Percentiles rank a stretch among this genome's conserved stretches.
These are phyloP conservation scores for Urocolius indicus DNA, from an alignment of 2,113 vertebrate species.

Conservation along the genomic window DNA sequence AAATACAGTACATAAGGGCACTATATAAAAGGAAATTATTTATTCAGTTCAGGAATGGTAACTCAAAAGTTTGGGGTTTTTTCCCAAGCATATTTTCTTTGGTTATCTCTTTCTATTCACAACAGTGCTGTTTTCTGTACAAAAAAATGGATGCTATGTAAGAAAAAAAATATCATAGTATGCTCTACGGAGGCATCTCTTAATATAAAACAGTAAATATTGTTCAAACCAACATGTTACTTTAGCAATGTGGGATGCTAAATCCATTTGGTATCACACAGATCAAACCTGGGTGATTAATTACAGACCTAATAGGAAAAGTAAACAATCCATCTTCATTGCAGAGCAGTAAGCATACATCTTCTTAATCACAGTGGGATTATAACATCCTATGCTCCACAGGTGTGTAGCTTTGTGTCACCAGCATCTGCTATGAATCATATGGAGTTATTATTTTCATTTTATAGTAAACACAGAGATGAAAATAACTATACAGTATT, in stretches of 20 bases:
- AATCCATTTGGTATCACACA: conserved; percentile 55
- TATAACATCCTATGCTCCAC: conserved; percentile 68
- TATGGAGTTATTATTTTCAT: conserved; percentile 72
- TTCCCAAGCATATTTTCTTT: not conserved
- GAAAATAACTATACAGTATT: conserved; percentile 59
- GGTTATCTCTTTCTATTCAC: conserved; percentile 2
- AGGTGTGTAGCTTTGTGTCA: conserved; percentile 74
- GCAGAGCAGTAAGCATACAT: conserved; percentile 41
- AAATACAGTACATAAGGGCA: not conserved
- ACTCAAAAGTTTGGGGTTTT: not conserved
- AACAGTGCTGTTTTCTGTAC: conserved; percentile 25
- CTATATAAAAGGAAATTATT: not conserved
- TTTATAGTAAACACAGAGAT: conserved; percentile 67
- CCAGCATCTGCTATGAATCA: conserved; percentile 72
- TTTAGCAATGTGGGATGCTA: conserved; percentile 5
- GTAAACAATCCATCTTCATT: conserved; percentile 64
- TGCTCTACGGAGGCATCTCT: not conserved
- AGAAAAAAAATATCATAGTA: not conserved
- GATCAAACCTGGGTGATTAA: conserved; percentile 71
- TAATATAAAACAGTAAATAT: not conserved
- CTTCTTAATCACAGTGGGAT: conserved; percentile 74
- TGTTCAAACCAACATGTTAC: not conserved
- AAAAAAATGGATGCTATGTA: conserved; percentile 23
- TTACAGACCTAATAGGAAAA: conserved; percentile 71
- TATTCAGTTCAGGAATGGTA: not conserved